Evolutionary conservation across 2,888 invertebrate genomes (phyloP).

Genomic region (Desoria tigrina): DNA sequence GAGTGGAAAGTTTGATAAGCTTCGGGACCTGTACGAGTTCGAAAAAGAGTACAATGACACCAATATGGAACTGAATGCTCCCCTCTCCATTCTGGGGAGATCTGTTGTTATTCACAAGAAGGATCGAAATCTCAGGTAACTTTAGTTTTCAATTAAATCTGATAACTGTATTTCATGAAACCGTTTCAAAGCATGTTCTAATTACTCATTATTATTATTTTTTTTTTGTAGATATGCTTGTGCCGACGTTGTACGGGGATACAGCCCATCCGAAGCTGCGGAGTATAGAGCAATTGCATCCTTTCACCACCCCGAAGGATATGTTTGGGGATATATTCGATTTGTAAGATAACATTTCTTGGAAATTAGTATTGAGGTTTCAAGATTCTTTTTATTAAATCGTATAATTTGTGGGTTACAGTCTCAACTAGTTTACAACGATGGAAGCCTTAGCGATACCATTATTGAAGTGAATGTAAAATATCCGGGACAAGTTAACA

Average conservation of each 20-base stretch:
- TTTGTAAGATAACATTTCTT: conserved; percentile 63
- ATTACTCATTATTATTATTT: background rate
- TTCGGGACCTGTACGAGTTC: conserved; percentile 65
- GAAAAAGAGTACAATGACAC: conserved; percentile 71
- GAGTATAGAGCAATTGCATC: conserved; percentile 85
- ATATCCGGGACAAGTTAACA: conserved; percentile 82
- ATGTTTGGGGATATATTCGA: conserved; percentile 80
- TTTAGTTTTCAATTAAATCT: conserved; percentile 1
- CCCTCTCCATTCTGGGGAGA: conserved; percentile 78
- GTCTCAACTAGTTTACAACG: conserved; percentile 83
- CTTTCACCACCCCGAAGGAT: conserved; percentile 85
- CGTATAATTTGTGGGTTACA: conserved; percentile 56
- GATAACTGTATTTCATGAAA: background rate
- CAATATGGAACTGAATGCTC: conserved; percentile 77
- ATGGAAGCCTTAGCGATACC: conserved; percentile 85
- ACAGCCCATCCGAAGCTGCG: conserved; percentile 81
- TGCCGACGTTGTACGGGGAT: conserved; percentile 80
- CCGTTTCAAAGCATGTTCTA: background rate
- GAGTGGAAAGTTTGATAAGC: conserved; percentile 79
- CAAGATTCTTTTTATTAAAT: conserved; percentile 4
- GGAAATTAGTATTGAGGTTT: background rate
- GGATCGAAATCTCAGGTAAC: conserved; percentile 55
- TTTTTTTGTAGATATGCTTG: conserved; percentile 71
- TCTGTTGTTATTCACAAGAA: conserved; percentile 80
- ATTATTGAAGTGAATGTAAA: conserved; percentile 82